Conservation (phyloP, 2,797 vertebrate species). For the Botia kubotai region DNA sequence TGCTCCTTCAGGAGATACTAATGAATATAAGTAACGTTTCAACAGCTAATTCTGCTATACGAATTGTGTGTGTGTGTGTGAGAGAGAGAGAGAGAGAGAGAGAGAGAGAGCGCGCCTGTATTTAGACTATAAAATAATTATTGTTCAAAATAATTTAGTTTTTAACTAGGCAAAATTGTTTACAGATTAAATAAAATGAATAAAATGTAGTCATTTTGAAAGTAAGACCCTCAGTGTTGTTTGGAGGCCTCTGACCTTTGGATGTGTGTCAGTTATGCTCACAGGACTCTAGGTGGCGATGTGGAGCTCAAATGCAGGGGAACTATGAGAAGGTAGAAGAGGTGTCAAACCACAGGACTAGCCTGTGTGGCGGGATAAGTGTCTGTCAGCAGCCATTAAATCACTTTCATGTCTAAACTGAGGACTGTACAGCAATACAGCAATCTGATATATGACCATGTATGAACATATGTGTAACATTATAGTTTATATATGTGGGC, state of each 20-base stretch:
- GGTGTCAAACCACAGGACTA: neutral
- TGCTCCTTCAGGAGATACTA: neutral
- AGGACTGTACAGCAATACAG: conserved; percentile 7
- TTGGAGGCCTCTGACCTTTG: neutral
- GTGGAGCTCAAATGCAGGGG: neutral
- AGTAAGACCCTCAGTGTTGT: neutral
- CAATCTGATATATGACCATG: neutral
- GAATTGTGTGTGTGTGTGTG: neutral
- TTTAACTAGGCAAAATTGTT: too few relatives aligned
- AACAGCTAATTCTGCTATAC: neutral
- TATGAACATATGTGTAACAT: neutral
- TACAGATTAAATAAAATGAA: neutral
- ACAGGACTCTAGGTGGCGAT: neutral
- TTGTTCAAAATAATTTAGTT: too few relatives aligned
- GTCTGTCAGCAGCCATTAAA: conserved; percentile 8
- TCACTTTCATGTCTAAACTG: neutral
- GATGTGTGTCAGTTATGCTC: neutral
- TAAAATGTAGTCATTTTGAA: neutral
- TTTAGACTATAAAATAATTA: neutral
- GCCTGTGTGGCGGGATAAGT: neutral
- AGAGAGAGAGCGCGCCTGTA: too few relatives aligned
- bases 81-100: too few relatives aligned
- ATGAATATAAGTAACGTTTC: neutral
- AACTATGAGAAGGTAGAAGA: neutral
- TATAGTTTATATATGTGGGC: neutral